A percentile compares a stretch with the other conserved stretches of the same genome.
These are phyloP conservation scores for Pangasianodon hypophthalmus DNA, from an alignment of 2,113 vertebrate genomes.

Conservation along the genomic window DNA sequence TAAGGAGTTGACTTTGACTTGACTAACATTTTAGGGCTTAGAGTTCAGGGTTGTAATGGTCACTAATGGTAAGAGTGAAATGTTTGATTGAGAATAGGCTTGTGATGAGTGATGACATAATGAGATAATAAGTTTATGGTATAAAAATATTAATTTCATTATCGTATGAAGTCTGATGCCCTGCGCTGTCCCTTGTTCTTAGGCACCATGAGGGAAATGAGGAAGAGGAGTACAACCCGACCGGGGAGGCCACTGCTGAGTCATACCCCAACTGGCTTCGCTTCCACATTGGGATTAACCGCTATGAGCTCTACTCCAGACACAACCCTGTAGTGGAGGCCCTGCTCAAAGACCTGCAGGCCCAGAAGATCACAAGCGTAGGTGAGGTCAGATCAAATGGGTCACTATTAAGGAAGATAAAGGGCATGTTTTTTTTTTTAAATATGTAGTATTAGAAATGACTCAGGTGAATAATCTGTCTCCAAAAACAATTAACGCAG, in stretches of 20 bases:
- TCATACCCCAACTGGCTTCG: slow-evolving; percentile 97
- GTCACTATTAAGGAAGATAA: neutral
- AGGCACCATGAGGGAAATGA: slow-evolving; percentile 82
- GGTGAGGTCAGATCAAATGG: slow-evolving; percentile 76
- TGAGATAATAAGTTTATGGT: neutral
- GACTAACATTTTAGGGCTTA: neutral
- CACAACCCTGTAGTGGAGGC: slow-evolving; percentile 82
- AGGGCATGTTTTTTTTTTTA: too few relatives aligned
- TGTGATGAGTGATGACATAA: too few relatives aligned
- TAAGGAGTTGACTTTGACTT: neutral
- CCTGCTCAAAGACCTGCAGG: slow-evolving; percentile 84
- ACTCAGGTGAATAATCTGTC: too few relatives aligned
- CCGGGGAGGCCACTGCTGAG: slow-evolving; percentile 79
- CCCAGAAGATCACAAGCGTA: slow-evolving; percentile 91
- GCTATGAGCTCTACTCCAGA: slow-evolving; percentile 90
- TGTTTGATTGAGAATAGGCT: neutral
- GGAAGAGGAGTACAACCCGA: slow-evolving; percentile 81
- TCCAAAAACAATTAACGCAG: too few relatives aligned
- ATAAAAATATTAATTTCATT: neutral
- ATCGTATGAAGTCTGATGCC: neutral
- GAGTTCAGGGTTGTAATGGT: neutral
- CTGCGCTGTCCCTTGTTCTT: neutral
- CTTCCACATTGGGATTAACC: slow-evolving; percentile 96
- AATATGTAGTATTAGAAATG: too few relatives aligned
- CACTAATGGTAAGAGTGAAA: neutral